Conservation (phyloP, 2,797 vertebrate genomes). For the Pitangus sulphuratus region DNA sequence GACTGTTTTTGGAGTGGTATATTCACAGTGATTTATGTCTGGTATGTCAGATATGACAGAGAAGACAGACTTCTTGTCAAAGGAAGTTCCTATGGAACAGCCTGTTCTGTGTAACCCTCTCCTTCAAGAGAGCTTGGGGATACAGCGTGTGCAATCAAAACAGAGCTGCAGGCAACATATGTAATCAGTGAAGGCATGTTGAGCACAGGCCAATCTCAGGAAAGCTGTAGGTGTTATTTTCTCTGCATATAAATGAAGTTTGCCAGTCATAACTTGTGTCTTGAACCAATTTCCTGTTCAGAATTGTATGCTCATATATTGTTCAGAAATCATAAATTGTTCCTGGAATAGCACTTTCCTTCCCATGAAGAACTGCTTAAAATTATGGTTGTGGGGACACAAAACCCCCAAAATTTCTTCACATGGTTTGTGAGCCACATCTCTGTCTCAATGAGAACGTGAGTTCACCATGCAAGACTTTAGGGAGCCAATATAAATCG, state of each 20-base stretch:
- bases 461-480: not conserved
- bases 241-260: conserved; percentile 7
- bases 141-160: not conserved
- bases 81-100: conserved; percentile 1
- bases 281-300: conserved; percentile 46
- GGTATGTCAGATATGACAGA: not conserved
- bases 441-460: not conserved
- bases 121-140: conserved; percentile 22
- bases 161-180: conserved; percentile 41
- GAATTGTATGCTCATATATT: not conserved
- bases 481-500: not conserved
- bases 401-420: not conserved
- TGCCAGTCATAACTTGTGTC: conserved; percentile 49
- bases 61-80: conserved; percentile 21
- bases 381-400: not conserved
- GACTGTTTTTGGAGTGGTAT: not conserved
- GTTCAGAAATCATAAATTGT: not conserved
- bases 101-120: conserved; percentile 7
- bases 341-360: not conserved
- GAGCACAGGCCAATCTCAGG: conserved; percentile 17
- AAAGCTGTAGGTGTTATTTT: conserved; percentile 43
- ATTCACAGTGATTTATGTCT: conserved; percentile 32
- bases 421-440: not conserved
- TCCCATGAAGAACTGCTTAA: not conserved
- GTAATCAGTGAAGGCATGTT: conserved; percentile 10